Evolutionary conservation across 2,888 invertebrate species (phyloP).

Genomic region (Dicycla oo): DNA sequence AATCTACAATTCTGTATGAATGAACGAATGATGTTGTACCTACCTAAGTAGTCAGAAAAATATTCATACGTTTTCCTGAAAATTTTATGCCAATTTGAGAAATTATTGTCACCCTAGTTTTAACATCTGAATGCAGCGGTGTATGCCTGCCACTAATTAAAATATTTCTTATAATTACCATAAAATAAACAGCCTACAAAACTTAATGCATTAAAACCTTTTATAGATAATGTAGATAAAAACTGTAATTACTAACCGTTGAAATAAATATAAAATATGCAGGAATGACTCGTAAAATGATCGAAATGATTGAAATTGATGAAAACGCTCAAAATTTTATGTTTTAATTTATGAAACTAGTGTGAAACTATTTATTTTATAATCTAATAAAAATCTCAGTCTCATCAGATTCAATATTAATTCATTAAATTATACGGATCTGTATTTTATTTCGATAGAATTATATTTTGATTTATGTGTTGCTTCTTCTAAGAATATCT

Average conservation of each 20-base stretch:
- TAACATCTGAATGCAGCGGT: background rate
- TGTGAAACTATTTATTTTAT: conserved; percentile 49
- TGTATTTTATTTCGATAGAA: conserved; percentile 12
- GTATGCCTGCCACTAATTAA: conserved; percentile 18
- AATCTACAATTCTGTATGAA: too few relatives aligned
- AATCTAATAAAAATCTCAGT: conserved; percentile 30
- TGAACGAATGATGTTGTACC: too few relatives aligned
- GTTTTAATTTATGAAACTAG: conserved; percentile 47
- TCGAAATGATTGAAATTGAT: conserved; percentile 45
- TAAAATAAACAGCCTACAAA: conserved; percentile 32
- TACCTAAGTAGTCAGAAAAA: too few relatives aligned
- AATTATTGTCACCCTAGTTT: conserved; percentile 6
- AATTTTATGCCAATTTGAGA: background rate
- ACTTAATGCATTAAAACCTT: conserved; percentile 26
- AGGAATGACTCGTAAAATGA: conserved; percentile 44
- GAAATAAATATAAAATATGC: conserved; percentile 51
- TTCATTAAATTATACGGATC: conserved; percentile 22
- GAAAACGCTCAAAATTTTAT: conserved; percentile 30
- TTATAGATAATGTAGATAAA: conserved; percentile 18
- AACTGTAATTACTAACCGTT: conserved; percentile 36
- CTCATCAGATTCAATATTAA: conserved; percentile 21
- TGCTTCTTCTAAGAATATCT: background rate
- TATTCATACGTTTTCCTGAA: background rate
- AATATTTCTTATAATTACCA: conserved; percentile 31
- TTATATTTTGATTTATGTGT: conserved; percentile 26